Evolutionary conservation across 2,797 vertebrate genomes (phyloP).

Genomic region (Scolopax bukidnonensis): DNA sequence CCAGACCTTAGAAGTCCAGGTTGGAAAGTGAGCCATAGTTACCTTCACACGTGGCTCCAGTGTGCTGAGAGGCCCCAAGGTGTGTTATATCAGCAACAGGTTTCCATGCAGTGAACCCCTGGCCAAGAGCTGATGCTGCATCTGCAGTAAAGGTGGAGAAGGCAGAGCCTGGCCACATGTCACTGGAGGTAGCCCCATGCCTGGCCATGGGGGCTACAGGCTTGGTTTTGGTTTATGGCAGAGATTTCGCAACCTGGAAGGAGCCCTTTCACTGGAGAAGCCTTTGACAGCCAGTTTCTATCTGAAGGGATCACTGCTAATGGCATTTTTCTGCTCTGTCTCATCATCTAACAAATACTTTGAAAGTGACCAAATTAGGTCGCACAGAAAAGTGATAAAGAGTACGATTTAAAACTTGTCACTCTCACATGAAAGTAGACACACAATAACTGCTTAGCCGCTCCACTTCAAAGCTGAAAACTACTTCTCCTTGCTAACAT

Average conservation of each 20-base stretch:
- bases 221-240: background rate
- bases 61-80: background rate
- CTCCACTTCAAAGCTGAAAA: background rate
- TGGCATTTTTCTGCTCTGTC: background rate
- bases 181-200: background rate
- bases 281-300: background rate
- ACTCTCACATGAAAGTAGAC: background rate
- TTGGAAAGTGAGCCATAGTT: background rate
- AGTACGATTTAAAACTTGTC: background rate
- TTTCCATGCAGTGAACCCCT: background rate
- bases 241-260: background rate
- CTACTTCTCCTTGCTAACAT: background rate
- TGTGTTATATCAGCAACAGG: background rate
- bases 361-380: background rate
- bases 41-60: background rate
- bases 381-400: background rate
- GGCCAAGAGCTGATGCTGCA: background rate
- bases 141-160: background rate
- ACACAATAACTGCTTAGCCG: background rate
- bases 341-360: background rate
- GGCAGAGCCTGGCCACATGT: background rate
- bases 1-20: background rate
- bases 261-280: background rate
- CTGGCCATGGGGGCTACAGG: background rate
- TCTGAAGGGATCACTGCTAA: background rate